Evolutionary conservation across 2,797 vertebrate genomes (phyloP).

Genomic region (Tolypeutes matacus): DNA sequence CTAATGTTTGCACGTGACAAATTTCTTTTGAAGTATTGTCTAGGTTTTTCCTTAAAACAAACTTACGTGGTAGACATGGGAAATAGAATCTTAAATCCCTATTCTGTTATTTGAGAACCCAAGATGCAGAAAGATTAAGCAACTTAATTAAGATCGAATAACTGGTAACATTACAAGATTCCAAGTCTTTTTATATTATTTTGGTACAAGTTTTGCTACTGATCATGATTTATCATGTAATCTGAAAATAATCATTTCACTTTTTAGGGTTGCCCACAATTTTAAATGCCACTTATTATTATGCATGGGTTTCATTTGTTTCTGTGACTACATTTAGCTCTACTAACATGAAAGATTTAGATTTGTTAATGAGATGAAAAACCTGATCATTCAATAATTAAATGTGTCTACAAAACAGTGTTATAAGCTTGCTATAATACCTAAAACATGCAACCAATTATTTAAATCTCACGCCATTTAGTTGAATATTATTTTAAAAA

Average conservation of each 20-base stretch:
- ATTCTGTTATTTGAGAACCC: background rate
- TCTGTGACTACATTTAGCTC: background rate
- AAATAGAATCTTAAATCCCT: slow-evolving; percentile 9
- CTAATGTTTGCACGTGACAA: slow-evolving; percentile 2
- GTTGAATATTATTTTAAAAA: slow-evolving; percentile 18
- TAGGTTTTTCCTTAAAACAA: slow-evolving; percentile 47
- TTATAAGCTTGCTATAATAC: background rate
- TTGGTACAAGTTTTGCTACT: background rate
- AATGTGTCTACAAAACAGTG: background rate
- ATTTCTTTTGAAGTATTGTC: background rate
- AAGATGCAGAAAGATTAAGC: slow-evolving; percentile 5
- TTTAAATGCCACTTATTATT: background rate
- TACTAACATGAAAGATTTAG: background rate
- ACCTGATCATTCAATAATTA: background rate
- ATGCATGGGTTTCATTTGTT: background rate
- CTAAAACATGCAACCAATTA: background rate
- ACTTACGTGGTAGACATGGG: background rate
- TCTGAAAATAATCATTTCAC: background rate
- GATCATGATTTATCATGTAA: background rate
- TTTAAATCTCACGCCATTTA: background rate
- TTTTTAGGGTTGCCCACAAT: background rate
- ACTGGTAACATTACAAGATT: background rate
- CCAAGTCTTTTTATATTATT: background rate
- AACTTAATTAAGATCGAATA: slow-evolving; percentile 32
- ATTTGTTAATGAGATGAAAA: background rate